Evolutionary conservation across 35 echinoderm and acorn worm species (phyloP).

Genomic region (Hemicentrotus pulcherrimus): DNA sequence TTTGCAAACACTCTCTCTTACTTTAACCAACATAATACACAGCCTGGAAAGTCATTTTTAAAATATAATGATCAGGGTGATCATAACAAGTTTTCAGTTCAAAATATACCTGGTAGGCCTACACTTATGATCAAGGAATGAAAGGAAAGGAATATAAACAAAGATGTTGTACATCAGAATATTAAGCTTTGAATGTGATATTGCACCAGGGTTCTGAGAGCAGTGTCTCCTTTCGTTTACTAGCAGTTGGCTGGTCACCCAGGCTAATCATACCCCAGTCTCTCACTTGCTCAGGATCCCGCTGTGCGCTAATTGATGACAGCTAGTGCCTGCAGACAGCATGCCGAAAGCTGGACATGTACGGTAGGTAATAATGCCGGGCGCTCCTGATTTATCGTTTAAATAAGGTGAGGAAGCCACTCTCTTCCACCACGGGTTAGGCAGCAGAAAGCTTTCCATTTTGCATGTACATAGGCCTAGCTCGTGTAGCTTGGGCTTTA

Average conservation of each 20-base stretch:
- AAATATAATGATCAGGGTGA: too few species aligned
- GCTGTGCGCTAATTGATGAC: slow-evolving; percentile 1
- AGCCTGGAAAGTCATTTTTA: too few species aligned
- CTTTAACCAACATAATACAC: too few species aligned
- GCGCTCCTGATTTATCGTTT: not conserved
- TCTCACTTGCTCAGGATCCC: not conserved
- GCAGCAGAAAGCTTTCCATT: not conserved
- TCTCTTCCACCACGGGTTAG: not conserved
- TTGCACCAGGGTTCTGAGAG: not conserved
- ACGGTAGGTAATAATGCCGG: not conserved
- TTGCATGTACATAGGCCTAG: not conserved
- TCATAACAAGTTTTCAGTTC: too few species aligned
- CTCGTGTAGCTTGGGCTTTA: not conserved
- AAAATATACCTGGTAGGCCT: too few species aligned
- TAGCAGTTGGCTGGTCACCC: not conserved
- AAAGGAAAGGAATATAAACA: too few species aligned
- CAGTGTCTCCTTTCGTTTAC: not conserved
- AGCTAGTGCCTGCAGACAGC: not conserved
- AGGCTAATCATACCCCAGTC: not conserved
- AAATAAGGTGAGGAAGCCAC: not conserved
- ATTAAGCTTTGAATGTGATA: not conserved
- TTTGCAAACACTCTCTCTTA: too few species aligned
- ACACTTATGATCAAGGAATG: too few species aligned
- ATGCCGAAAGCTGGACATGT: not conserved
- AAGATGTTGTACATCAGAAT: not conserved